Conservation (phyloP, 2,888 invertebrate species). For the Scaptomyza polygonia region DNA sequence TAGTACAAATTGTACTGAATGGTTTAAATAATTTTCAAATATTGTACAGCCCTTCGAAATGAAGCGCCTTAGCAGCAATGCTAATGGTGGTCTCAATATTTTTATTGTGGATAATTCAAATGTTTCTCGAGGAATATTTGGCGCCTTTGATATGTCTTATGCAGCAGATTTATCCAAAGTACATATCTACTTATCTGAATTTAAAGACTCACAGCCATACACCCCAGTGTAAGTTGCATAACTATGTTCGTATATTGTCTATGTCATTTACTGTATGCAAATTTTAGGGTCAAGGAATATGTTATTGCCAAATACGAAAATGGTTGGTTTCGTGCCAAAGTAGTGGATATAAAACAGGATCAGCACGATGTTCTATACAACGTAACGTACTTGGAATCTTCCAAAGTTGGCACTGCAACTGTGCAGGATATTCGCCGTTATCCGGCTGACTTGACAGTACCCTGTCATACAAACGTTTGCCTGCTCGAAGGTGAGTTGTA, state of each 20-base stretch:
- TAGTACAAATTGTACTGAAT: neutral
- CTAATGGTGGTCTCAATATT: conserved; percentile 35
- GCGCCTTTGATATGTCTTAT: conserved; percentile 44
- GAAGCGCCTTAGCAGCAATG: conserved; percentile 11
- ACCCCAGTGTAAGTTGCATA: conserved; percentile 42
- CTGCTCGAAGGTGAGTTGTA: conserved; percentile 50
- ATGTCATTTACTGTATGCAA: neutral
- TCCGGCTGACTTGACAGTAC: conserved; percentile 38
- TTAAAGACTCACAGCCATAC: conserved; percentile 46
- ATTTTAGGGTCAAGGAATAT: conserved; percentile 43
- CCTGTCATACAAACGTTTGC: conserved; percentile 56
- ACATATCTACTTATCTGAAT: conserved; percentile 11
- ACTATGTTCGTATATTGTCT: neutral
- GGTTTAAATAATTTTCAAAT: neutral
- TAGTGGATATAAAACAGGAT: conserved; percentile 34
- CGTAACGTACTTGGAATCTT: conserved; percentile 46
- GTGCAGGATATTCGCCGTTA: conserved; percentile 55
- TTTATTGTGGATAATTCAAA: conserved; percentile 51
- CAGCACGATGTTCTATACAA: conserved; percentile 10
- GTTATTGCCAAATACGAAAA: conserved; percentile 47
- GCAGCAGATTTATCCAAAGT: conserved; percentile 30
- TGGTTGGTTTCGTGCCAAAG: conserved; percentile 53
- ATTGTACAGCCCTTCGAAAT: conserved; percentile 51
- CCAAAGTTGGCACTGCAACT: conserved; percentile 26
- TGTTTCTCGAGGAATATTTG: conserved; percentile 49